Percentiles rank a stretch among this genome's conserved stretches.
Evolutionary conservation across 92 coral and sea anemone genomes (phyloP).

Genomic region (Phymanthus crucifer): DNA sequence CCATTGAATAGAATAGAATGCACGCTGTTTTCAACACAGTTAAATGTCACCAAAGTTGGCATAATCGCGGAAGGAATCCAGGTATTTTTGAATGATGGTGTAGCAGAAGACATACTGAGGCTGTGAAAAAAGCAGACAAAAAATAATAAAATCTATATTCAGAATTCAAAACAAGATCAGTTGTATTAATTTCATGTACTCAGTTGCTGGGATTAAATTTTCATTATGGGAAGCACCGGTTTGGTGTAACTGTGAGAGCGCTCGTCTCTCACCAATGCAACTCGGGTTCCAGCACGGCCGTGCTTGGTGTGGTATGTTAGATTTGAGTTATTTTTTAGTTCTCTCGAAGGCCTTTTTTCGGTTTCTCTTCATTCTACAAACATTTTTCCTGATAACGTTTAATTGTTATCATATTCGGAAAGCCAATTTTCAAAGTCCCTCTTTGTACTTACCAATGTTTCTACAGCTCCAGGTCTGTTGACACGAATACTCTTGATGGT

Average conservation of each 20-base stretch:
- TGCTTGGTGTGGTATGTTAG: too few species aligned
- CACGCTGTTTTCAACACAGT: background rate
- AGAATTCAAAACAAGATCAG: background rate
- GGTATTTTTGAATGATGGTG: slow-evolving; percentile 21
- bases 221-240: too few species aligned
- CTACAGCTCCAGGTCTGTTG: slow-evolving; percentile 63
- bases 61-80: slow-evolving; percentile 24
- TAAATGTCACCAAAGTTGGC: slow-evolving; percentile 14
- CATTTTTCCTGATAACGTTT: background rate
- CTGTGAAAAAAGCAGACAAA: slow-evolving; percentile 10
- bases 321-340: too few species aligned
- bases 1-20: too few species aligned
- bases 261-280: too few species aligned
- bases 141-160: background rate
- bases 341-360: too few species aligned
- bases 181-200: background rate
- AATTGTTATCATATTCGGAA: background rate
- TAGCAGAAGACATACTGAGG: slow-evolving; percentile 27
- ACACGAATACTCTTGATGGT: slow-evolving; percentile 33
- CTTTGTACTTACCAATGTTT: slow-evolving; percentile 47
- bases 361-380: too few species aligned
- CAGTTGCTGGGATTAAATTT: too few species aligned
- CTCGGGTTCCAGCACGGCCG: too few species aligned
- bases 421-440: background rate
- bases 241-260: too few species aligned